A percentile compares a stretch with the other conserved stretches of the same genome.
Evolutionary conservation across 2,888 invertebrate genomes (phyloP).

Genomic region (Vanessa cardui): DNA sequence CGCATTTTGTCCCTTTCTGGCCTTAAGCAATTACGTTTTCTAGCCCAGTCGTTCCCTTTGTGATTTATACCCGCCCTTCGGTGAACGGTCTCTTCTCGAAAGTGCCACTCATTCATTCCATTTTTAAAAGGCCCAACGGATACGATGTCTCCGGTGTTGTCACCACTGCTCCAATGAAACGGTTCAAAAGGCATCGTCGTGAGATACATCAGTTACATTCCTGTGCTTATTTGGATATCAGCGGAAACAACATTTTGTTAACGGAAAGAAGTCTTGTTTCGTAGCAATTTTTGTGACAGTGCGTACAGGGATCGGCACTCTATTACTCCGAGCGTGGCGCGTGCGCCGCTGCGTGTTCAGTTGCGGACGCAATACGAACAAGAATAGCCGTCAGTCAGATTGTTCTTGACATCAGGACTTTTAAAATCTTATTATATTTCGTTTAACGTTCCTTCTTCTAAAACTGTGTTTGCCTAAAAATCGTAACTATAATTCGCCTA

Average conservation of each 20-base stretch:
- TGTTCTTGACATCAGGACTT: slow-evolving; percentile 8
- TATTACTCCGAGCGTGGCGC: slow-evolving; percentile 70
- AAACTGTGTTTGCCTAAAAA: no score
- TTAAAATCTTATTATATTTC: slow-evolving; percentile 5
- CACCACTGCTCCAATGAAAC: slow-evolving; percentile 61
- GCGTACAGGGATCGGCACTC: slow-evolving; percentile 50
- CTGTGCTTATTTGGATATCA: slow-evolving; percentile 66
- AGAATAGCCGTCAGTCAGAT: slow-evolving; percentile 69
- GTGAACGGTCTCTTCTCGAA: slow-evolving; percentile 61
- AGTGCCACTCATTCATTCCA: slow-evolving; percentile 69
- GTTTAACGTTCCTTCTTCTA: neutral
- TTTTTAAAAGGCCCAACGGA: slow-evolving; percentile 74
- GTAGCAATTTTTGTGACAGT: slow-evolving; percentile 65
- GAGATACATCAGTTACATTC: slow-evolving; percentile 59
- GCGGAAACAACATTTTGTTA: slow-evolving; percentile 70
- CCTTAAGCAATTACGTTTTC: slow-evolving; percentile 47
- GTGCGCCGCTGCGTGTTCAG: slow-evolving; percentile 73
- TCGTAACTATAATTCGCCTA: neutral
- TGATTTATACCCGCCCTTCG: slow-evolving; percentile 71
- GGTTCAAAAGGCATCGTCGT: slow-evolving; percentile 56
- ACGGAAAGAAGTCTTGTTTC: slow-evolving; percentile 65
- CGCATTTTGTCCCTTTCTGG: slow-evolving; percentile 56
- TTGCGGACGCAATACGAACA: slow-evolving; percentile 74
- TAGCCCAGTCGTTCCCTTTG: slow-evolving; percentile 66
- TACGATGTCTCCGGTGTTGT: slow-evolving; percentile 76